phyloP scores from a whole-genome alignment of 2,888 invertebrate genomes.

The Cerastis leucographa region DNA sequence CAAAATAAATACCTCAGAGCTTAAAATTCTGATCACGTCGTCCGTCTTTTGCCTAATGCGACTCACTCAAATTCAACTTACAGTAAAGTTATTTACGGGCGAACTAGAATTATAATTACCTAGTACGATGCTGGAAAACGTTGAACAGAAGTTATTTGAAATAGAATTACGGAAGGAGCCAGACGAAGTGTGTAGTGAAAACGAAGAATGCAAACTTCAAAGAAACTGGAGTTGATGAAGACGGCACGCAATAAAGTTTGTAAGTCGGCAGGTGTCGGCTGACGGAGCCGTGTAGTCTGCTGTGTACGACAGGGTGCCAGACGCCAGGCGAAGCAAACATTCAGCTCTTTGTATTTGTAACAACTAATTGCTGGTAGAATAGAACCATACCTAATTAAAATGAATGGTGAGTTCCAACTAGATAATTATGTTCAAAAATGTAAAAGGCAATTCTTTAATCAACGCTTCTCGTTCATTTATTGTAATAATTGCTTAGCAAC shows the following conservation, averaged over 20 bases:
- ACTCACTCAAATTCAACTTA: conserved; percentile 39
- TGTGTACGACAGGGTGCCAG: conserved; percentile 6
- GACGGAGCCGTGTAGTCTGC: conserved; percentile 55
- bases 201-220: conserved; percentile 76
- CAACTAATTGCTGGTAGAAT: conserved; percentile 11
- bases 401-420: background rate
- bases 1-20: conserved; percentile 20
- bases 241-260: conserved; percentile 80
- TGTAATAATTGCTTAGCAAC: no score
- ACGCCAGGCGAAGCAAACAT: conserved; percentile 10
- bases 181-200: conserved; percentile 62
- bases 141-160: conserved; percentile 44
- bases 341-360: conserved; percentile 14
- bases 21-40: conserved; percentile 50
- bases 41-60: conserved; percentile 49
- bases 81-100: conserved; percentile 35
- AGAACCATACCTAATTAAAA: background rate
- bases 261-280: conserved; percentile 76
- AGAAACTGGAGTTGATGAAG: conserved; percentile 82
- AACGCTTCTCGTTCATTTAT: background rate
- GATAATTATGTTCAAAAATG: background rate
- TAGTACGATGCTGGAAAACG: conserved; percentile 2
- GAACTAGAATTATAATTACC: conserved; percentile 46
- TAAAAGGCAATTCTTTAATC: background rate
- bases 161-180: conserved; percentile 46